These are phyloP conservation scores for Bujurquina vittata DNA, from an alignment of 2,113 vertebrate species.

Conservation along the genomic window DNA sequence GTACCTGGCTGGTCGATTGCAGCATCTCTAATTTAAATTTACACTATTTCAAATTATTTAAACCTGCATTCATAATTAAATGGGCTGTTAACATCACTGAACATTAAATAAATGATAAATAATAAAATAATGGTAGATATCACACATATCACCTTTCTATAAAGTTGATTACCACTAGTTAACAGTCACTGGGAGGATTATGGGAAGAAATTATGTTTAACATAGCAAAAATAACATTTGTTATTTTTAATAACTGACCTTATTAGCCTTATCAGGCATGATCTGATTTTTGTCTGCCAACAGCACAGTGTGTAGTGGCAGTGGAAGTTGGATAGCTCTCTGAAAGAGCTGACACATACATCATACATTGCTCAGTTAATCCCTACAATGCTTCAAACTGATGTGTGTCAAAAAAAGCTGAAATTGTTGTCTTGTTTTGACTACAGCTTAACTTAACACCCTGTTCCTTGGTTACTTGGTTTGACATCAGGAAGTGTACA, in stretches of 20 bases:
- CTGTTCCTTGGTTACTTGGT: background rate
- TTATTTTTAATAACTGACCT: background rate
- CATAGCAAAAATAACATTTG: background rate
- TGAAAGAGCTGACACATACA: background rate
- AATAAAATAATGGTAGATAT: background rate
- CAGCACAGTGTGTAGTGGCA: background rate
- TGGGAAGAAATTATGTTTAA: no score
- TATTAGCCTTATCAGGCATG: no score
- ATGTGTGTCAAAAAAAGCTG: background rate
- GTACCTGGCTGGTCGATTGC: background rate
- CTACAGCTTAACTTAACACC: background rate
- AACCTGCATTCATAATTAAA: background rate
- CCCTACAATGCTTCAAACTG: background rate
- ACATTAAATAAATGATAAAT: background rate
- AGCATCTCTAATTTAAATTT: background rate
- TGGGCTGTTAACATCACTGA: background rate
- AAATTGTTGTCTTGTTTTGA: background rate
- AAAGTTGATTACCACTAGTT: background rate
- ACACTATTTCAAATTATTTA: background rate
- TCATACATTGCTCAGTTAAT: background rate
- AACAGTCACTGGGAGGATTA: background rate
- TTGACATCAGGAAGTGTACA: background rate
- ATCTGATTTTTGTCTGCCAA: rapidly evolving
- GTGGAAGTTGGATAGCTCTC: background rate
- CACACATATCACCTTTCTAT: background rate